A percentile compares a stretch with the other conserved stretches of the same genome.
Conservation (phyloP, 2,797 vertebrate species). For the Acipenser ruthenus region DNA sequence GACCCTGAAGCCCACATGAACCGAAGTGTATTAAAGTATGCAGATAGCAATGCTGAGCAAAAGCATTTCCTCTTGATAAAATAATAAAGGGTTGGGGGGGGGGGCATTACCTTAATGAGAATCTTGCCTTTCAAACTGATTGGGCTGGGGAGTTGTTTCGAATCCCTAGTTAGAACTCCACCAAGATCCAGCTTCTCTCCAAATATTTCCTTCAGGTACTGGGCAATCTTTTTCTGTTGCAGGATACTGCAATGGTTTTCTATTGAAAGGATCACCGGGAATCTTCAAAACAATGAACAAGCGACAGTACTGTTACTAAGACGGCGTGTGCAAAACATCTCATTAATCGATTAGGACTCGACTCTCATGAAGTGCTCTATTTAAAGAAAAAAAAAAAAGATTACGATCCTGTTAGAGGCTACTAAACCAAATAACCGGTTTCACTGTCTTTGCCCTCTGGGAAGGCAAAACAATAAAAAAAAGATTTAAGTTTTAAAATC, state of each 20-base stretch:
- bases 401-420: too few relatives aligned
- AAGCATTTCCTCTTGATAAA: constrained; percentile 1
- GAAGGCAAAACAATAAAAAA: too few relatives aligned
- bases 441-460: too few relatives aligned
- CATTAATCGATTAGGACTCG: too few relatives aligned
- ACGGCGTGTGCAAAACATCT: too few relatives aligned
- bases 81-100: neutral
- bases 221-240: constrained; percentile 94
- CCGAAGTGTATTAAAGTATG: constrained; percentile 1
- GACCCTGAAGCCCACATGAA: neutral
- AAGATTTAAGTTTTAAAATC: too few relatives aligned
- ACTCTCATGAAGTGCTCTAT: too few relatives aligned
- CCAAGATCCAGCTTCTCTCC: constrained; percentile 81
- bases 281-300: constrained; percentile 52
- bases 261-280: constrained; percentile 87
- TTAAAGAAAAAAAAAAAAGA: too few relatives aligned
- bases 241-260: constrained; percentile 95
- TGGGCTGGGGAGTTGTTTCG: constrained; percentile 81
- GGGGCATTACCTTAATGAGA: constrained; percentile 77
- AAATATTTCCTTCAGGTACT: constrained; percentile 86
- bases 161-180: constrained; percentile 60
- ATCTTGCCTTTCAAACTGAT: constrained; percentile 86
- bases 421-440: too few relatives aligned
- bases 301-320: too few relatives aligned
- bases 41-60: neutral